Evolutionary conservation across 2,113 vertebrate species (phyloP).

Genomic region (Melanotaenia duboulayi): DNA sequence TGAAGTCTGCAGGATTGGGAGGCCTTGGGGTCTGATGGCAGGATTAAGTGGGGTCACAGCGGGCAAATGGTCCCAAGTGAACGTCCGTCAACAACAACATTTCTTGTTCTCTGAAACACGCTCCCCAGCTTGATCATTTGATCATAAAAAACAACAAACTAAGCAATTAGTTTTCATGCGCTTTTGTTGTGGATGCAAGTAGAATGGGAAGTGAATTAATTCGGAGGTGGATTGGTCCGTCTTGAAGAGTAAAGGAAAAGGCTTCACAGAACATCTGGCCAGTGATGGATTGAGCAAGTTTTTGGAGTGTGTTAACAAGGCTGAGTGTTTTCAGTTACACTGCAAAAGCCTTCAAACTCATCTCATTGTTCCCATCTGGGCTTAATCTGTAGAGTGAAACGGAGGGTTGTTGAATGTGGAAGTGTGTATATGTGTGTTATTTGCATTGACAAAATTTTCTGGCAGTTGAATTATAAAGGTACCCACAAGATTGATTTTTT

Average conservation of each 20-base stretch:
- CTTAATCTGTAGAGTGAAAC: constrained; percentile 68
- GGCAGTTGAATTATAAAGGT: constrained; percentile 37
- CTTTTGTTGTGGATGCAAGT: constrained; percentile 72
- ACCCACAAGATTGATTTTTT: constrained; percentile 38
- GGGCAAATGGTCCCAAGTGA: constrained; percentile 59
- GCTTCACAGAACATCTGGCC: constrained; percentile 76
- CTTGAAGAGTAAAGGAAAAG: constrained; percentile 57
- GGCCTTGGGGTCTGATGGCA: constrained; percentile 56
- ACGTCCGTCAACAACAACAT: constrained; percentile 60
- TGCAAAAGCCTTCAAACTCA: constrained; percentile 73
- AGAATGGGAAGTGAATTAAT: constrained; percentile 74
- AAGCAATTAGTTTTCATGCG: constrained; percentile 67
- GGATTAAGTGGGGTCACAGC: constrained; percentile 71
- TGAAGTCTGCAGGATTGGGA: constrained; percentile 60
- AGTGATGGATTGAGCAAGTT: constrained; percentile 69
- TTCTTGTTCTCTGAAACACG: constrained; percentile 39
- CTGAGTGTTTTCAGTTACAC: constrained; percentile 75
- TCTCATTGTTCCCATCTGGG: constrained; percentile 80
- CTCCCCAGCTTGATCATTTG: constrained; percentile 27
- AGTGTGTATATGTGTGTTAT: not conserved
- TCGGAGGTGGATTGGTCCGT: constrained; percentile 59
- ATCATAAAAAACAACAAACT: constrained; percentile 60
- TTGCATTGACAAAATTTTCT: constrained; percentile 40
- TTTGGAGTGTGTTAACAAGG: constrained; percentile 76
- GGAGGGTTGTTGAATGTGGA: constrained; percentile 34